phyloP scores from a whole-genome alignment of 1,140 invertebrate species.

The Mamestra configurata region DNA sequence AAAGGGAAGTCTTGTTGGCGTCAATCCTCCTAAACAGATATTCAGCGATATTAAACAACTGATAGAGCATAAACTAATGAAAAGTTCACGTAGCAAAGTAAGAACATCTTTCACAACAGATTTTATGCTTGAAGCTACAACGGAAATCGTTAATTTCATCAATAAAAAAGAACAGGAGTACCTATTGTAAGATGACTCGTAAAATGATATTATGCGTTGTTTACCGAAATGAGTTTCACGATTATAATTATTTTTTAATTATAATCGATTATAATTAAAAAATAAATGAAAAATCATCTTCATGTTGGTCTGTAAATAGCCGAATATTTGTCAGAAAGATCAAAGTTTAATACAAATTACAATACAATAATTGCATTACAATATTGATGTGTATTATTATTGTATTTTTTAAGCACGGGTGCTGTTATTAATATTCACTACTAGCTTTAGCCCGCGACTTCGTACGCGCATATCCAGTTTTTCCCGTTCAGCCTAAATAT shows the following conservation, averaged over 20 bases:
- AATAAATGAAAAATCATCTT: neutral
- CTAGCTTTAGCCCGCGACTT: no score
- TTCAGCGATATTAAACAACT: conserved; percentile 15
- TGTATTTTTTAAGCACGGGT: no score
- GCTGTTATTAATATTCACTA: no score
- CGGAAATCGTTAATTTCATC: conserved; percentile 72
- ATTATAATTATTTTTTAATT: no score
- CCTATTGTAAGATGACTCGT: neutral
- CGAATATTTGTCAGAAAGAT: neutral
- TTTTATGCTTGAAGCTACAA: conserved; percentile 59
- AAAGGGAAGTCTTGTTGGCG: conserved; percentile 48
- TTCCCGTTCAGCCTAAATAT: no score
- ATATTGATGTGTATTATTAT: no score
- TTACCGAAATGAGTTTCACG: neutral
- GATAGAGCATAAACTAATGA: neutral
- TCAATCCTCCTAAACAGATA: conserved; percentile 24
- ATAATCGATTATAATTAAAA: no score
- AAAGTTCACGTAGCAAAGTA: neutral
- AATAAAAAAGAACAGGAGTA: conserved; percentile 75
- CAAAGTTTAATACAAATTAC: neutral
- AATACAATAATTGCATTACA: no score
- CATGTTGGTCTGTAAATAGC: no score
- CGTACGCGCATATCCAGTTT: no score
- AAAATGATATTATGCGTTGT: neutral
- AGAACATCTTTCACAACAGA: conserved; percentile 12